These are phyloP conservation scores for Corvus cornix DNA, from an alignment of 2,113 vertebrate genomes.

Conservation along the genomic window DNA sequence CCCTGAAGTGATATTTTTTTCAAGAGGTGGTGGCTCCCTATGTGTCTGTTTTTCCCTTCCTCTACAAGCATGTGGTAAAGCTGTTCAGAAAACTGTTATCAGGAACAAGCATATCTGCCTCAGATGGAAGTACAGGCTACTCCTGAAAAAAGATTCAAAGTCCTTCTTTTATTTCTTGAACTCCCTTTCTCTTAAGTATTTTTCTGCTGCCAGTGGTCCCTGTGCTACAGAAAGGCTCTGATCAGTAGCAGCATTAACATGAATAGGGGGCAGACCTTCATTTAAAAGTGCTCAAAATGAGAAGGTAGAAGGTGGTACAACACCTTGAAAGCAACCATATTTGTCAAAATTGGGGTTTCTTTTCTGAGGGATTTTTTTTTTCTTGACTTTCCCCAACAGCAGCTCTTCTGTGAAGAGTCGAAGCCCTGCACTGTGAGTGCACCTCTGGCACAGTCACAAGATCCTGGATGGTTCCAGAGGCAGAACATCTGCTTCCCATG, in stretches of 20 bases:
- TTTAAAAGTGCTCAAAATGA: neutral
- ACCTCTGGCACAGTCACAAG: neutral
- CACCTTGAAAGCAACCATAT: neutral
- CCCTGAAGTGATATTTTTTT: neutral
- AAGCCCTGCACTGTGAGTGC: neutral
- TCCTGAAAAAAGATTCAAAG: neutral
- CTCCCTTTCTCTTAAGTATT: neutral
- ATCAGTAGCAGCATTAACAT: neutral
- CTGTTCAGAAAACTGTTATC: neutral
- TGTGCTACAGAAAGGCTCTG: neutral
- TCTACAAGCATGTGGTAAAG: neutral
- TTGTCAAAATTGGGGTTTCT: neutral
- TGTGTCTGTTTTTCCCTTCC: neutral
- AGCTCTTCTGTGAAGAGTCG: neutral
- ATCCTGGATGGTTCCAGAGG: neutral
- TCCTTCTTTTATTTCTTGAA: neutral
- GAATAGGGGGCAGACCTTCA: neutral
- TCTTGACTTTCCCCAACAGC: neutral
- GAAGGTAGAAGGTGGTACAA: neutral
- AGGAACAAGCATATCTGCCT: neutral
- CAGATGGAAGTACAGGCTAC: neutral
- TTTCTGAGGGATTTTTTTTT: neutral
- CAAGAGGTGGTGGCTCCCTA: neutral
- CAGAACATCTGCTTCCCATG: neutral
- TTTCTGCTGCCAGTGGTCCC: neutral